These are phyloP conservation scores for Phalacrocorax aristotelis DNA, from an alignment of 2,113 vertebrate species.

Conservation along the genomic window DNA sequence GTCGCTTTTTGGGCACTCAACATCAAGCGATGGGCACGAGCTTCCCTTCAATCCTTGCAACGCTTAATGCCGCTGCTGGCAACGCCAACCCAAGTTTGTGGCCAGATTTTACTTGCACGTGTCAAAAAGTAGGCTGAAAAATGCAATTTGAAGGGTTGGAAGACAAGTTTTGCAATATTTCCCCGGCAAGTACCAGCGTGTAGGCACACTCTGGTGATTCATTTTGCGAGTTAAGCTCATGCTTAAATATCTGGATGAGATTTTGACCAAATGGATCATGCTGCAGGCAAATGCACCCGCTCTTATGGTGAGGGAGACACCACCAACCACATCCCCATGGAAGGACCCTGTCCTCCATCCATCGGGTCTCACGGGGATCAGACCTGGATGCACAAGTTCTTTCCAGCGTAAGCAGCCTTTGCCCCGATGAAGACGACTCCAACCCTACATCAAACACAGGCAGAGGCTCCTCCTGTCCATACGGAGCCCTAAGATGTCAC, in stretches of 20 bases:
- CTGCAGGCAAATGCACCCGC: rapidly evolving
- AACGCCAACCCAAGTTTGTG: not conserved
- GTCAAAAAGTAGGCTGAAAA: not conserved
- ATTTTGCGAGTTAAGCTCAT: not conserved
- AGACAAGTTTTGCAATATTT: not conserved
- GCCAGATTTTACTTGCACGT: not conserved
- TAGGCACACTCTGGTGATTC: not conserved
- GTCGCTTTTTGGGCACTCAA: not conserved
- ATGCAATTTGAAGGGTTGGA: not conserved
- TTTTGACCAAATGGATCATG: not conserved
- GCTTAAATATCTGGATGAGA: not conserved
- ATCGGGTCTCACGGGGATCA: not conserved
- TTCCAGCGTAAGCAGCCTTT: not conserved
- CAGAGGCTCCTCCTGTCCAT: not conserved
- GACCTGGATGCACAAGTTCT: not conserved
- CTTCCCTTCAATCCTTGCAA: not conserved
- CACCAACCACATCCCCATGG: not conserved
- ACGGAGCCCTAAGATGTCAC: not conserved
- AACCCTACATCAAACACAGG: not conserved
- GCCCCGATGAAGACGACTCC: rapidly evolving
- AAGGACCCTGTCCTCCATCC: not conserved
- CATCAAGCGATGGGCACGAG: not conserved
- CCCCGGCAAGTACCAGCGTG: rapidly evolving
- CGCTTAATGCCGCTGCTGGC: rapidly evolving
- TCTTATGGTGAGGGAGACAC: not conserved